Conservation (phyloP, 2,113 vertebrate species). For the Chamaetylas fuelleborni region DNA sequence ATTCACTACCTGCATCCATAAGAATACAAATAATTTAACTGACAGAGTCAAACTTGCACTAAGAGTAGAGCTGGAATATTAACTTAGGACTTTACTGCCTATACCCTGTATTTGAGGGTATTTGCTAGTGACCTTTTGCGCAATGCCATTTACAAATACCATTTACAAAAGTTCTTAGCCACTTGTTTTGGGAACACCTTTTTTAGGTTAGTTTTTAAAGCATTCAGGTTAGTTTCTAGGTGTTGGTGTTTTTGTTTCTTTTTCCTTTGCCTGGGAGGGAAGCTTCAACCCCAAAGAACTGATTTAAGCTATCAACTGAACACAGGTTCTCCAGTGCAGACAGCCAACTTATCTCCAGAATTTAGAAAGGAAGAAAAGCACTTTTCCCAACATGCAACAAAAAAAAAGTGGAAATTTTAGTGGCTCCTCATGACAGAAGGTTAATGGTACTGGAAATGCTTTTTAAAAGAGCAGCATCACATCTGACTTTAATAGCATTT, state of each 20-base stretch:
- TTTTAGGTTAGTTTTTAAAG: background rate
- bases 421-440: background rate
- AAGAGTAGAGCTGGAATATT: background rate
- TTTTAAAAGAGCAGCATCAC: background rate
- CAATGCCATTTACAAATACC: background rate
- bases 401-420: background rate
- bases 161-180: background rate
- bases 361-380: background rate
- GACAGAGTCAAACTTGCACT: background rate
- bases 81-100: background rate
- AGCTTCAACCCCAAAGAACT: background rate
- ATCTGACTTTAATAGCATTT: no score
- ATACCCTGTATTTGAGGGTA: background rate
- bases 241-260: no score
- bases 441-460: slow-evolving; percentile 32
- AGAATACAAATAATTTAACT: background rate
- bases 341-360: background rate
- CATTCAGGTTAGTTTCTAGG: background rate
- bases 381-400: background rate
- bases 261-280: background rate
- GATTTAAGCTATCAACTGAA: background rate
- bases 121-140: background rate
- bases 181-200: background rate
- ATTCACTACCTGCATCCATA: background rate
- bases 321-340: background rate